Evolutionary conservation across 2,113 vertebrate species (phyloP).

Genomic region (Cochlearius cochlearius): DNA sequence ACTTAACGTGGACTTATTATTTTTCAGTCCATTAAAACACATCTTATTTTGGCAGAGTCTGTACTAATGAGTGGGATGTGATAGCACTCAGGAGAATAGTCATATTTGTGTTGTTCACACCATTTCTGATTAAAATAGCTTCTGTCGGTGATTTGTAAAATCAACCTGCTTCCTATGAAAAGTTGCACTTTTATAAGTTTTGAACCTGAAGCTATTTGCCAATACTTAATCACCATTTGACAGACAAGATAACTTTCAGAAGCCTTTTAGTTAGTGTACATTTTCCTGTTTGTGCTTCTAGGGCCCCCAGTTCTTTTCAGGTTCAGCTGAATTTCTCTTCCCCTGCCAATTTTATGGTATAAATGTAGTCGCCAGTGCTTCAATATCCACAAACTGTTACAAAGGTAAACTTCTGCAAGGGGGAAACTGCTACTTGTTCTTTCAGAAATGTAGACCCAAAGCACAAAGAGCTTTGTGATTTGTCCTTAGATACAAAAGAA

Average conservation of each 20-base stretch:
- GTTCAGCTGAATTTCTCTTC: background rate
- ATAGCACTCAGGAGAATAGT: conserved; percentile 52
- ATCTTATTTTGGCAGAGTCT: conserved; percentile 54
- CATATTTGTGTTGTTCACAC: conserved; percentile 65
- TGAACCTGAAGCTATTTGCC: conserved; percentile 5
- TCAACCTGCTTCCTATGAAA: conserved; percentile 10
- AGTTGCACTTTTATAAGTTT: background rate
- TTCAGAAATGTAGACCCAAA: background rate
- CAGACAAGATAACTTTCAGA: background rate
- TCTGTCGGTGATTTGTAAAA: conserved; percentile 44
- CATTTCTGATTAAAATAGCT: conserved; percentile 46
- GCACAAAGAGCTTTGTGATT: background rate
- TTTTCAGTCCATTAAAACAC: conserved; percentile 51
- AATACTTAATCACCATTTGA: background rate
- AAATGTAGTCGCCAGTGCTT: background rate
- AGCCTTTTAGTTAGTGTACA: background rate
- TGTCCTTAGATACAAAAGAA: background rate
- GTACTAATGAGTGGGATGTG: conserved; percentile 57
- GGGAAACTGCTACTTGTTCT: background rate
- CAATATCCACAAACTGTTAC: background rate
- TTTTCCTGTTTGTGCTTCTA: background rate
- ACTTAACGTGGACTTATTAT: background rate
- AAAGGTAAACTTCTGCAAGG: background rate
- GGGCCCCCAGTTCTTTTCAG: background rate
- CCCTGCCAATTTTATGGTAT: background rate